phyloP scores from a whole-genome alignment of 2,888 invertebrate genomes.

The Tanypteryx hageni region DNA sequence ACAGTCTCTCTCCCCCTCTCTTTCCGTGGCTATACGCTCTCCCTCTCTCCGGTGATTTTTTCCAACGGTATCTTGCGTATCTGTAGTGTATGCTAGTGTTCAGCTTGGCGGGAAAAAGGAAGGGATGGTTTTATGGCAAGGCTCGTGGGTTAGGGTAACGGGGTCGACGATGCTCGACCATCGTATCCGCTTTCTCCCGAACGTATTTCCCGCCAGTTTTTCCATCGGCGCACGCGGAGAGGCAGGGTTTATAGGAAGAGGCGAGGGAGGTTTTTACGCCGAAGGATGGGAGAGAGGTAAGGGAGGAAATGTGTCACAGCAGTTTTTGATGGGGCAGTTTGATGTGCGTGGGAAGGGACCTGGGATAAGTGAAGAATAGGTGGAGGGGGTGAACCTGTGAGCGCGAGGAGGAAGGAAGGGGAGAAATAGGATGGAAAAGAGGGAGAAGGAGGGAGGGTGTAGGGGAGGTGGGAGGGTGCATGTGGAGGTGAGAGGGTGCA shows the following conservation, averaged over 20 bases:
- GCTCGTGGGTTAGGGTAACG: too few species aligned
- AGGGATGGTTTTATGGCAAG: too few species aligned
- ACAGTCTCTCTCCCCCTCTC: background rate
- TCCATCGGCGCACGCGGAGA: too few species aligned
- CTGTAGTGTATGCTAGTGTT: background rate
- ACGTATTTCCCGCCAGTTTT: too few species aligned
- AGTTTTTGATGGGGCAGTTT: background rate
- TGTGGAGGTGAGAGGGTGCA: background rate
- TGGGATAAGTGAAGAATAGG: background rate
- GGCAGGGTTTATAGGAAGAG: background rate
- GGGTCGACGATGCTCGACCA: too few species aligned
- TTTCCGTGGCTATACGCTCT: background rate
- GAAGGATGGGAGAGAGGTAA: background rate
- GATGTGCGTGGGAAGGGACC: slow-evolving; percentile 55
- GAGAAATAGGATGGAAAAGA: background rate
- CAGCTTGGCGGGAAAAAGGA: too few species aligned
- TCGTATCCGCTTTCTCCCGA: too few species aligned
- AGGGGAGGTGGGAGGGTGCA: background rate
- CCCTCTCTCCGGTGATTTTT: background rate
- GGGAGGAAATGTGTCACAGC: background rate
- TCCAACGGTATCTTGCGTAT: slow-evolving; percentile 12
- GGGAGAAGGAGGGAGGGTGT: background rate
- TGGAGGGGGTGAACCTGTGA: background rate
- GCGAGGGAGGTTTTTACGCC: background rate
- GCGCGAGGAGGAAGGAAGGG: background rate